phyloP scores from a whole-genome alignment of 2,888 invertebrate species.

The Micropterix aruncella region DNA sequence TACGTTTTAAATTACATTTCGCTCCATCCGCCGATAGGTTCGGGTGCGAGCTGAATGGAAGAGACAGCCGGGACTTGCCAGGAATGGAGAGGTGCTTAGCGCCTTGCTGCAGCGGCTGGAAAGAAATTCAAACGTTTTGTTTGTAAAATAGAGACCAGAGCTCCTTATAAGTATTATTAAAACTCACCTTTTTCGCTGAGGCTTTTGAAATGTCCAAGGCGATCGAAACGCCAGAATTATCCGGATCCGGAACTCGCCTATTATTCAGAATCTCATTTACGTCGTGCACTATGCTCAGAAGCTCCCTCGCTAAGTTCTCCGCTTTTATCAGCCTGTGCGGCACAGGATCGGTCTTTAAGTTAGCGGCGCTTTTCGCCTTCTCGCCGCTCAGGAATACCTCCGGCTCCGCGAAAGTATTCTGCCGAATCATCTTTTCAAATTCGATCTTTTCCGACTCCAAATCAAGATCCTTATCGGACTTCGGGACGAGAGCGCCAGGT shows the following conservation, averaged over 20 bases:
- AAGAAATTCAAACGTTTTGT: too few relatives aligned
- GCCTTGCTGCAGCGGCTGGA: background rate
- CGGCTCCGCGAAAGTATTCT: conserved; percentile 9
- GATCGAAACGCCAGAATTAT: conserved; percentile 26
- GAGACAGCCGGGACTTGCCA: background rate
- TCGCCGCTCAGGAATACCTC: background rate
- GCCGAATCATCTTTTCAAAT: conserved; percentile 4
- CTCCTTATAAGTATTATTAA: too few relatives aligned
- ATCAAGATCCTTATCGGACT: conserved; percentile 3
- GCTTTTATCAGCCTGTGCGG: conserved; percentile 23
- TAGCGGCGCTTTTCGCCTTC: background rate
- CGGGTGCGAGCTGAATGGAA: background rate
- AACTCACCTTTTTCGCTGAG: conserved; percentile 27
- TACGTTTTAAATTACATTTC: background rate
- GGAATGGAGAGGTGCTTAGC: background rate
- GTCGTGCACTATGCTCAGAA: conserved; percentile 19
- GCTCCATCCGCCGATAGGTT: background rate
- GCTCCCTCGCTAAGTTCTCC: conserved; percentile 22
- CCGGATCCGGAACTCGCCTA: conserved; percentile 15
- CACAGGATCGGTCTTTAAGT: conserved; percentile 14
- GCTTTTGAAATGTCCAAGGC: conserved; percentile 33
- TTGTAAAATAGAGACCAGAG: too few relatives aligned
- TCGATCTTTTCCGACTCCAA: background rate
- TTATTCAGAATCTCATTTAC: conserved; percentile 23
- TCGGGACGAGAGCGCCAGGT: conserved; percentile 17